These are phyloP conservation scores for Psix sp. DNA, from an alignment of 1,140 invertebrate species.

Conservation along the genomic window DNA sequence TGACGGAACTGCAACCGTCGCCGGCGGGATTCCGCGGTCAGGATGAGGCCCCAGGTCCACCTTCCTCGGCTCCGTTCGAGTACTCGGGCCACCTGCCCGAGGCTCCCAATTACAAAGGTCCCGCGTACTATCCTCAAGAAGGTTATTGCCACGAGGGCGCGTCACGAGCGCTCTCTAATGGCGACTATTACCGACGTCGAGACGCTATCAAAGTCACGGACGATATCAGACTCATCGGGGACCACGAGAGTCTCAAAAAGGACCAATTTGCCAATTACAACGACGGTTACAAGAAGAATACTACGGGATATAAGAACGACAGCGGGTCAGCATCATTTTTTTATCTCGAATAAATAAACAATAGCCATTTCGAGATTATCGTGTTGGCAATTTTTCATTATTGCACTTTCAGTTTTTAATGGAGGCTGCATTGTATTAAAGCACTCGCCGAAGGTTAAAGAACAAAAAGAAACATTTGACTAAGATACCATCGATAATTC, in stretches of 20 bases:
- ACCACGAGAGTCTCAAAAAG: slow-evolving; percentile 62
- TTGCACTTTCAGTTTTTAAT: neutral
- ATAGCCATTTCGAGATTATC: too few species aligned
- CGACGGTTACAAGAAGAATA: slow-evolving; percentile 74
- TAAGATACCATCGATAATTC: slow-evolving; percentile 31
- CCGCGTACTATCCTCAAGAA: slow-evolving; percentile 67
- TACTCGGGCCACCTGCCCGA: slow-evolving; percentile 70
- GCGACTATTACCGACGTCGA: slow-evolving; percentile 65
- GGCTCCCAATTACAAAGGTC: slow-evolving; percentile 70
- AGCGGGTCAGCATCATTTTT: slow-evolving; percentile 69
- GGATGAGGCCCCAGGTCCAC: slow-evolving; percentile 74
- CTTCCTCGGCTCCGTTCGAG: slow-evolving; percentile 70
- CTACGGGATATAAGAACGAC: slow-evolving; percentile 75
- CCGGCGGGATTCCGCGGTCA: slow-evolving; percentile 74
- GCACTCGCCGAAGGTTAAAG: slow-evolving; percentile 30
- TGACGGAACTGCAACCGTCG: slow-evolving; percentile 78
- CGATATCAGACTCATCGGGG: slow-evolving; percentile 61
- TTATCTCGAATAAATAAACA: too few species aligned
- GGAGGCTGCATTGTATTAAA: slow-evolving; percentile 17
- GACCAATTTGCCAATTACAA: slow-evolving; percentile 70
- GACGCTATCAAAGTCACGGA: slow-evolving; percentile 65
- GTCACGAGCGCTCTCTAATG: slow-evolving; percentile 61
- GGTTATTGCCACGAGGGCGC: slow-evolving; percentile 67
- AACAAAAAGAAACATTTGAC: slow-evolving; percentile 13
- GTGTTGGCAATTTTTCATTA: neutral